Percentiles rank a stretch among this genome's conserved stretches.
phyloP scores from a whole-genome alignment of 2,113 vertebrate species.

The Gobio gobio region DNA sequence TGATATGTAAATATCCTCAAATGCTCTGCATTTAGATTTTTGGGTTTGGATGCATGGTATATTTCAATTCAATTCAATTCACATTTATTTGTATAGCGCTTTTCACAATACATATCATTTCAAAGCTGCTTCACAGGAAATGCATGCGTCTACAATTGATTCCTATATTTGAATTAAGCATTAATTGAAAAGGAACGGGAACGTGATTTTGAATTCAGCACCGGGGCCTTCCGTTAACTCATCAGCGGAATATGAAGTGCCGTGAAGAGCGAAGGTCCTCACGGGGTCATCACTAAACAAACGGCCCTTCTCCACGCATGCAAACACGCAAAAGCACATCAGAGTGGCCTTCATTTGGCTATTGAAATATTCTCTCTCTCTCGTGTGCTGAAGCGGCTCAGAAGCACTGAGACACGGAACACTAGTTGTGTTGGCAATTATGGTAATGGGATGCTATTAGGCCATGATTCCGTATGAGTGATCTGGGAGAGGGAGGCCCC shows the following conservation, averaged over 20 bases:
- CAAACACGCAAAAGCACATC: neutral
- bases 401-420: slow-evolving; percentile 79
- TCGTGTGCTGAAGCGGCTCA: neutral
- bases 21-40: slow-evolving; percentile 94
- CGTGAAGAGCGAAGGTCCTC: slow-evolving; percentile 51
- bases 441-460: slow-evolving; percentile 99
- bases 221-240: neutral
- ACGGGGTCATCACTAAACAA: slow-evolving; percentile 69
- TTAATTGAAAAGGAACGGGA: slow-evolving; percentile 99
- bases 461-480: slow-evolving; percentile 99
- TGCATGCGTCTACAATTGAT: no score
- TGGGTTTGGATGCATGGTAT: slow-evolving; percentile 93
- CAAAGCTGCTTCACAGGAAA: no score
- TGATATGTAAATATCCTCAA: slow-evolving; percentile 98
- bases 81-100: no score
- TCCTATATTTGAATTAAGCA: slow-evolving; percentile 92
- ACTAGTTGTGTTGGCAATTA: slow-evolving; percentile 99
- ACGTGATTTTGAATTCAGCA: slow-evolving; percentile 86
- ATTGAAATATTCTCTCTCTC: neutral
- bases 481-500: slow-evolving; percentile 73
- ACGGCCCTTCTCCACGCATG: slow-evolving; percentile 14
- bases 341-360: slow-evolving; percentile 14
- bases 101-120: no score
- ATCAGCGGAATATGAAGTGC: slow-evolving; percentile 8
- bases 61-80: slow-evolving; percentile 47